These are phyloP conservation scores for Anolis carolinensis DNA, from an alignment of 2,113 vertebrate genomes.

Conservation along the genomic window DNA sequence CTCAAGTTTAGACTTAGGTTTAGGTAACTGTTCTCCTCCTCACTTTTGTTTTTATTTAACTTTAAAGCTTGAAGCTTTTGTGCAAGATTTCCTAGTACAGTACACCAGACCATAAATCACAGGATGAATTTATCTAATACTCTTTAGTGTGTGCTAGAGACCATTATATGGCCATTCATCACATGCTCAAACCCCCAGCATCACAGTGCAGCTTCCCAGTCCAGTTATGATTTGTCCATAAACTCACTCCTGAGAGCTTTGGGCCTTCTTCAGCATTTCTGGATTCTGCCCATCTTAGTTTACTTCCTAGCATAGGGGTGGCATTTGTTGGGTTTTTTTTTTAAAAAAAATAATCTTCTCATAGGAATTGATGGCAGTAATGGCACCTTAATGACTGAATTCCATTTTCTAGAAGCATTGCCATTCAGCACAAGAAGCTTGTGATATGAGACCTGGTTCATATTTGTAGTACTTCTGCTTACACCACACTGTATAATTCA, in stretches of 20 bases:
- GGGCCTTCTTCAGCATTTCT: neutral
- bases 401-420: neutral
- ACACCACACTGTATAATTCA: neutral
- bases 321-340: constrained; percentile 16
- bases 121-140: neutral
- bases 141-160: neutral
- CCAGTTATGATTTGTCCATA: neutral
- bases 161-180: neutral
- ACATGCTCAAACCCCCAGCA: neutral
- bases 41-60: neutral
- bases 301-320: neutral
- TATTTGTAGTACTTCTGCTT: neutral
- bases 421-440: neutral
- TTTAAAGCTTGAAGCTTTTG: neutral
- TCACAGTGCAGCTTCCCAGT: neutral
- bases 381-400: constrained; percentile 1
- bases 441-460: neutral
- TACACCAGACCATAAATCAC: too few relatives aligned
- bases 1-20: neutral
- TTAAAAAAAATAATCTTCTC: constrained; percentile 10
- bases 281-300: neutral
- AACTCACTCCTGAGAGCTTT: neutral
- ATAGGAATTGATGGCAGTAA: neutral
- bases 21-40: too few relatives aligned
- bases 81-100: too few relatives aligned